Evolutionary conservation across 2,797 vertebrate species (phyloP).

Genomic region (Diplodus sargus): DNA sequence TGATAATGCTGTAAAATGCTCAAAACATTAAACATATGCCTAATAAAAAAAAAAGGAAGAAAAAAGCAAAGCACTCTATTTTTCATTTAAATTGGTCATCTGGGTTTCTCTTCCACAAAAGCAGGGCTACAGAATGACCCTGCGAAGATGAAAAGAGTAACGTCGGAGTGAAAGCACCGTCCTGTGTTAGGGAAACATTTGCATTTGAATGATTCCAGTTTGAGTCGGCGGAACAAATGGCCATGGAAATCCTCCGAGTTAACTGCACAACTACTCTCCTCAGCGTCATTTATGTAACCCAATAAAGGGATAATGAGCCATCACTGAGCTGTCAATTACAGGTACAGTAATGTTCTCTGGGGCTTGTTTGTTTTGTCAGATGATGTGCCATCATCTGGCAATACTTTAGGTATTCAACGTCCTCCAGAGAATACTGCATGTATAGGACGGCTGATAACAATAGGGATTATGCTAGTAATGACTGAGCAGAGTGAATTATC

Average conservation of each 20-base stretch:
- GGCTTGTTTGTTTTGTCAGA: slow-evolving; percentile 58
- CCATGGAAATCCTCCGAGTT: slow-evolving; percentile 37
- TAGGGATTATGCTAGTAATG: slow-evolving; percentile 57
- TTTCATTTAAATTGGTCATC: slow-evolving; percentile 36
- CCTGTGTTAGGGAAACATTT: slow-evolving; percentile 35
- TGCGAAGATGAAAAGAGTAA: slow-evolving; percentile 34
- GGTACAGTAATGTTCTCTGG: slow-evolving; percentile 49
- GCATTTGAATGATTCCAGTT: slow-evolving; percentile 61
- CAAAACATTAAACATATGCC: slow-evolving; percentile 27
- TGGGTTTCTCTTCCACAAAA: slow-evolving; percentile 23
- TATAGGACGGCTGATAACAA: slow-evolving; percentile 51
- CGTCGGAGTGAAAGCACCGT: slow-evolving; percentile 16
- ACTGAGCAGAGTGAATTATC: slow-evolving; percentile 31
- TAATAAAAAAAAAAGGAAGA: not conserved
- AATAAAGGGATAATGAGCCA: slow-evolving; percentile 74
- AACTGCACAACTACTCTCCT: slow-evolving; percentile 34
- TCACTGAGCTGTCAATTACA: slow-evolving; percentile 72
- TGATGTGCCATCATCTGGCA: slow-evolving; percentile 26
- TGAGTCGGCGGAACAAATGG: slow-evolving; percentile 45
- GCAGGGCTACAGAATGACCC: slow-evolving; percentile 10
- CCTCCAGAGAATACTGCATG: slow-evolving; percentile 44
- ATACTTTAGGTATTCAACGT: slow-evolving; percentile 33
- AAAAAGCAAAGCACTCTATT: slow-evolving; percentile 14
- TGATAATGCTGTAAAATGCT: slow-evolving; percentile 17
- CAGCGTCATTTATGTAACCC: slow-evolving; percentile 58